These are phyloP conservation scores for Drosophila subpulchrella DNA, from an alignment of 1,140 invertebrate genomes.

Conservation along the genomic window DNA sequence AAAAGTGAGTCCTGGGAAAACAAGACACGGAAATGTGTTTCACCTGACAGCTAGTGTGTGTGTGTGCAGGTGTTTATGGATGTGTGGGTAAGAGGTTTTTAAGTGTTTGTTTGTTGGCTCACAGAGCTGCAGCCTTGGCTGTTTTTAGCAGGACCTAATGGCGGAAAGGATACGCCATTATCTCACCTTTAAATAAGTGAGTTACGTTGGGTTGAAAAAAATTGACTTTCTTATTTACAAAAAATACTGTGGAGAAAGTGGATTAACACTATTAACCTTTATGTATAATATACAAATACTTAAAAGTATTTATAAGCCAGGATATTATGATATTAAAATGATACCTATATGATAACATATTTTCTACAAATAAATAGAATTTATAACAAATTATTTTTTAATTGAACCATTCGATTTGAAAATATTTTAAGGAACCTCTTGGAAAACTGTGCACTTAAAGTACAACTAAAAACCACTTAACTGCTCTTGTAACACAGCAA, in stretches of 20 bases:
- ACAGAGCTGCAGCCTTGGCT: constrained; percentile 10
- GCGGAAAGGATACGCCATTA: not conserved
- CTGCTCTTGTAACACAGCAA: not conserved
- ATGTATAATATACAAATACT: too few relatives aligned
- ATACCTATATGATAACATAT: too few relatives aligned
- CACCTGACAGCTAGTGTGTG: constrained; percentile 15
- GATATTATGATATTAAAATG: too few relatives aligned
- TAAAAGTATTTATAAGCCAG: too few relatives aligned
- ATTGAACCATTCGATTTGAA: too few relatives aligned
- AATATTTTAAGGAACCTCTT: not conserved
- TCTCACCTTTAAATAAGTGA: not conserved
- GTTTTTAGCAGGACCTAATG: constrained; percentile 2
- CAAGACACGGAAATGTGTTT: constrained; percentile 24
- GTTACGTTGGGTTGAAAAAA: too few relatives aligned
- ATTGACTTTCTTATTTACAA: too few relatives aligned
- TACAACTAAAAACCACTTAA: not conserved
- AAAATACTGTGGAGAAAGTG: not conserved
- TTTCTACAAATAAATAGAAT: too few relatives aligned
- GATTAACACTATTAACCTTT: too few relatives aligned
- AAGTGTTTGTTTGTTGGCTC: constrained; percentile 33
- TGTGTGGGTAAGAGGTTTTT: constrained; percentile 30
- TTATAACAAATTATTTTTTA: too few relatives aligned
- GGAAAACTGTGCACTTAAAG: not conserved
- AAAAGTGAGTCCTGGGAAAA: constrained; percentile 23
- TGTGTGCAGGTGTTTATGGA: constrained; percentile 13